A percentile compares a stretch with the other conserved stretches of the same genome.
These are phyloP conservation scores for Coracopsis vasa DNA, from an alignment of 2,113 vertebrate genomes.

Conservation along the genomic window DNA sequence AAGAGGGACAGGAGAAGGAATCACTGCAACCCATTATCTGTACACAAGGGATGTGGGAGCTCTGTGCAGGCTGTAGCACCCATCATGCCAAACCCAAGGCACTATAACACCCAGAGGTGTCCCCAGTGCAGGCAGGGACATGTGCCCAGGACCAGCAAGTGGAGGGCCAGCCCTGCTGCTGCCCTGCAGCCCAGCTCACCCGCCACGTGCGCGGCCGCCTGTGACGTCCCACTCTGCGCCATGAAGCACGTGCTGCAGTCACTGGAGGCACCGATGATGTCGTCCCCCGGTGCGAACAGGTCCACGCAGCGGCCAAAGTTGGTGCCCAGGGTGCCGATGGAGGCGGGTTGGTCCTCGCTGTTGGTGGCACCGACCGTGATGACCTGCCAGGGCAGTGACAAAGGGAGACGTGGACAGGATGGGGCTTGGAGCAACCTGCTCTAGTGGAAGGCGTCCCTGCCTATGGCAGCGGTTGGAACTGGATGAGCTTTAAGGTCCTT, in stretches of 20 bases:
- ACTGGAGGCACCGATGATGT: slow-evolving; percentile 87
- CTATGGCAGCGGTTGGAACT: background rate
- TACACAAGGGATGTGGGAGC: accelerated
- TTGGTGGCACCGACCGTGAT: slow-evolving; percentile 89
- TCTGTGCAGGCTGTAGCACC: background rate
- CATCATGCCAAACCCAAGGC: accelerated
- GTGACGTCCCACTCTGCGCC: slow-evolving; percentile 85
- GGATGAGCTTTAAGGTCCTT: background rate
- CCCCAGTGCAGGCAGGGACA: background rate
- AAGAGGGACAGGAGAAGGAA: background rate
- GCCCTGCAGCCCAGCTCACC: slow-evolving; percentile 43
- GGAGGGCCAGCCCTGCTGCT: background rate
- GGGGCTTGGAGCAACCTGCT: background rate
- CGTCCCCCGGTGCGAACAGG: slow-evolving; percentile 88
- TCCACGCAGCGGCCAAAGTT: slow-evolving; percentile 88
- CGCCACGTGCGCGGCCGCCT: slow-evolving; percentile 86
- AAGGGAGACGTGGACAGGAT: accelerated
- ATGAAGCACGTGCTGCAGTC: slow-evolving; percentile 89
- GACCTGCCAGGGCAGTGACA: slow-evolving; percentile 68
- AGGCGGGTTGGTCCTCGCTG: slow-evolving; percentile 79
- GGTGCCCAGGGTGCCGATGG: slow-evolving; percentile 80
- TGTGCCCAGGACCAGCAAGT: accelerated
- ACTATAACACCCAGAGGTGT: accelerated
- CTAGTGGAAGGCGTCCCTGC: background rate
- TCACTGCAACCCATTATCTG: background rate